These are phyloP conservation scores for Drosophila prolongata DNA, from an alignment of 2,888 invertebrate genomes.

Conservation along the genomic window DNA sequence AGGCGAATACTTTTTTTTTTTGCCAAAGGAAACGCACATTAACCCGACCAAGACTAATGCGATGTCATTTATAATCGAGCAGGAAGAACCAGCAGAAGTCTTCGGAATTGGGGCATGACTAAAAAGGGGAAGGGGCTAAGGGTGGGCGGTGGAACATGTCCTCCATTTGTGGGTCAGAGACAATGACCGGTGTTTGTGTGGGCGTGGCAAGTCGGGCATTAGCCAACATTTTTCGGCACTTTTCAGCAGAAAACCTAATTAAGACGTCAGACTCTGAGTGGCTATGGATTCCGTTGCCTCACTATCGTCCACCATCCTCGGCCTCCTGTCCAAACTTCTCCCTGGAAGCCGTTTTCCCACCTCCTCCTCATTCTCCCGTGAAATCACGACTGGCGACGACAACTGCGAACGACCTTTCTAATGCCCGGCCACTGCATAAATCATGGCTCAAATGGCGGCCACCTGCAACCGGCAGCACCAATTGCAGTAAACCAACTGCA, in stretches of 20 bases:
- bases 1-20: neutral
- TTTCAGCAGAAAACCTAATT: slow-evolving; percentile 69
- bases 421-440: slow-evolving; percentile 61
- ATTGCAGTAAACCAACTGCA: slow-evolving; percentile 29
- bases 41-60: slow-evolving; percentile 70
- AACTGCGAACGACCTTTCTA: slow-evolving; percentile 68
- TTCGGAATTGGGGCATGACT: slow-evolving; percentile 57
- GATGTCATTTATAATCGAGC: slow-evolving; percentile 57
- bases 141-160: neutral
- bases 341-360: neutral
- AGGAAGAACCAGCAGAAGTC: slow-evolving; percentile 49
- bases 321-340: neutral
- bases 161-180: slow-evolving; percentile 59
- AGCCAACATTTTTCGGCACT: slow-evolving; percentile 53
- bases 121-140: neutral
- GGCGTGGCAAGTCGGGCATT: slow-evolving; percentile 64
- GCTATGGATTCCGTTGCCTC: slow-evolving; percentile 17
- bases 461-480: slow-evolving; percentile 37
- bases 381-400: slow-evolving; percentile 57
- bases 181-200: slow-evolving; percentile 22
- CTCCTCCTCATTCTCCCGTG: slow-evolving; percentile 26
- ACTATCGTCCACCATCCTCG: neutral
- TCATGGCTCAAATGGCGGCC: slow-evolving; percentile 54
- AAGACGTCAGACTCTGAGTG: slow-evolving; percentile 50
- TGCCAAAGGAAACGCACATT: slow-evolving; percentile 58